Percentiles rank a stretch among this genome's conserved stretches.
These are phyloP conservation scores for Pseudopodoces humilis DNA, from an alignment of 2,113 vertebrate genomes.

Conservation along the genomic window DNA sequence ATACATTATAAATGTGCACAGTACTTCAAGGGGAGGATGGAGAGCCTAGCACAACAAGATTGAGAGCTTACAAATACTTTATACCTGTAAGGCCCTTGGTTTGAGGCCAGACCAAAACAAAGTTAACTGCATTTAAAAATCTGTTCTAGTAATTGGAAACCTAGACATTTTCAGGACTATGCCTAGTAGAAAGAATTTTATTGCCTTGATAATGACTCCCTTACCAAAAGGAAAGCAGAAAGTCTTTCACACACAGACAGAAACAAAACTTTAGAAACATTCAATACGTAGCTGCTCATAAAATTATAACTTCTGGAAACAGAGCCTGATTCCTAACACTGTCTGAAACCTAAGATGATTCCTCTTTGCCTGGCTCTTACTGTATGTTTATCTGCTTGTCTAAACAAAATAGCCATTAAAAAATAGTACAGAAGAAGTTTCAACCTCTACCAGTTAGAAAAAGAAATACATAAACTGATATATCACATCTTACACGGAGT, in stretches of 20 bases:
- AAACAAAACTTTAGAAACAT: not conserved
- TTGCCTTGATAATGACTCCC: not conserved
- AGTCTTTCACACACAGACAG: not conserved
- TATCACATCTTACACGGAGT: not conserved
- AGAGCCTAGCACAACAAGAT: constrained; percentile 11
- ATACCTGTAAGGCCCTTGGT: constrained; percentile 9
- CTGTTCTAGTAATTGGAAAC: constrained; percentile 31
- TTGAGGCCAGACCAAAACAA: constrained; percentile 18
- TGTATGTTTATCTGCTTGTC: not conserved
- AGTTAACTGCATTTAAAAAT: constrained; percentile 18
- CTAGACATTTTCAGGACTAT: not conserved
- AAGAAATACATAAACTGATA: not conserved
- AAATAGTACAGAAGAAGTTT: not conserved
- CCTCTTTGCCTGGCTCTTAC: not conserved
- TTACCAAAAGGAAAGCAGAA: not conserved
- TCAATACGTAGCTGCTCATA: not conserved
- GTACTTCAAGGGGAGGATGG: not conserved
- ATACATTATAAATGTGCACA: not conserved
- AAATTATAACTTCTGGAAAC: not conserved
- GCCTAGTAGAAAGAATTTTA: not conserved
- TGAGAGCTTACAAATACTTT: not conserved
- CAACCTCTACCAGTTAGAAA: not conserved
- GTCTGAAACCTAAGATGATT: not conserved
- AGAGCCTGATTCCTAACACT: not conserved
- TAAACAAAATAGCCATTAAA: not conserved